Conservation (phyloP, 2,797 vertebrate species). For the Sorex maritimensis region DNA sequence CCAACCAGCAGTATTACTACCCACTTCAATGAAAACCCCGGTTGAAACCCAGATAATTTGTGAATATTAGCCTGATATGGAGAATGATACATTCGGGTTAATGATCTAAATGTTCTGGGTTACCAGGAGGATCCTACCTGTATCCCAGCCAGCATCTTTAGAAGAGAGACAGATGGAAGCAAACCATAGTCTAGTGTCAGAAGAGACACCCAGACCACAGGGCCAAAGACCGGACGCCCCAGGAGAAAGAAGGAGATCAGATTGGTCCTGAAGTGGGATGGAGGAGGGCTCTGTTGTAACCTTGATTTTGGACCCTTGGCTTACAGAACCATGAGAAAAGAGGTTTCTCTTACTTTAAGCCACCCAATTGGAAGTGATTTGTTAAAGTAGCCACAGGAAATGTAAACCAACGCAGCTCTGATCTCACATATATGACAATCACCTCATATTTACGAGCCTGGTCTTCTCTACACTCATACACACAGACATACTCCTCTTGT, state of each 20-base stretch:
- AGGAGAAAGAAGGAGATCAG: neutral
- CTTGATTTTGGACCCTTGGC: neutral
- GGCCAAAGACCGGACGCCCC: too few species aligned
- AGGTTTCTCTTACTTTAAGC: neutral
- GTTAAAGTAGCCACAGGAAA: neutral
- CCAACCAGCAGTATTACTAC: too few species aligned
- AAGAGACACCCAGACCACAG: too few species aligned
- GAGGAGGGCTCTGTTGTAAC: neutral
- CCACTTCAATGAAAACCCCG: too few species aligned
- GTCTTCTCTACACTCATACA: neutral
- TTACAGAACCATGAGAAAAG: conserved; percentile 7
- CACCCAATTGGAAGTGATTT: neutral
- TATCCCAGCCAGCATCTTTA: neutral
- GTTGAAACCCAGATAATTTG: too few species aligned
- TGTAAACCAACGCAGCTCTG: neutral
- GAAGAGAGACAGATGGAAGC: neutral
- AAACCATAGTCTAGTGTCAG: neutral
- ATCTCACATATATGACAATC: neutral
- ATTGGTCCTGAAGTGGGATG: neutral
- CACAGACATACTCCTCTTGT: fast-evolving
- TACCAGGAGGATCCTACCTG: neutral
- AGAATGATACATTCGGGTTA: neutral
- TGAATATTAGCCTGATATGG: too few species aligned
- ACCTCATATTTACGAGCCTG: neutral
- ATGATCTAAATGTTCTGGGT: neutral